Evolutionary conservation across 2,888 invertebrate genomes (phyloP), one percentile per base, ranked within the genome.

Genomic region (Mesorhabditis sp.): DNA sequence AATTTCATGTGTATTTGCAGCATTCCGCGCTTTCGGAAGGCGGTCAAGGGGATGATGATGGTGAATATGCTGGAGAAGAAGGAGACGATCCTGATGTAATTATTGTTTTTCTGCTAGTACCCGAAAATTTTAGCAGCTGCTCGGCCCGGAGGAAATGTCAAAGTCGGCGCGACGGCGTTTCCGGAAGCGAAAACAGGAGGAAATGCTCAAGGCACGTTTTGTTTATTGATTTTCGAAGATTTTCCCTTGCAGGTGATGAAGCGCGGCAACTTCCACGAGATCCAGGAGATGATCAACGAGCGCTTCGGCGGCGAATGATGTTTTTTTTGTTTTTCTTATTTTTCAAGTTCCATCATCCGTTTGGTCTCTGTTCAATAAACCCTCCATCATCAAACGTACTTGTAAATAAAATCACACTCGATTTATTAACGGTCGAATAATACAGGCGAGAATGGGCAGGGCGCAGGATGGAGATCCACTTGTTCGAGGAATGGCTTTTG

Each of bases 181-280:
- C 28, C 69, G 84, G n/a, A 74, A 80, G 7, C 65, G 74, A 63
- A 70, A 74, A 42, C 73, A 76, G 71, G 75, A 81, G 69, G 78
- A 82, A 41, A 75, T 78, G 76, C 76, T 77, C 62, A 67, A 73
- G 43, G 74, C 73, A 43, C 50, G 13, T n/a, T 65, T 50, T 42
- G 13, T 28, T 28, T 28, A 28, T 28, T 28, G 5, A 42, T 45
- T 66, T 5, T 67, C 41, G 61, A 41, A 61, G 15, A 6, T 61
- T 10, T 64, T 42, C 62, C 42, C 61, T 70, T 78, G 58, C 65
- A 74, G 58, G 80, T 79, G 13, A 82, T 84, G 83, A 76, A 76
- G 64, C 74, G 80, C 13, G 84, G 84, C 13, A 71, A 75, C 7
- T 84, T 84, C 74, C 84, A 83, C 74, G 81, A 84, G 68, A 84